Evolutionary conservation across 2,113 vertebrate genomes (phyloP).

Genomic region (Anolis carolinensis): DNA sequence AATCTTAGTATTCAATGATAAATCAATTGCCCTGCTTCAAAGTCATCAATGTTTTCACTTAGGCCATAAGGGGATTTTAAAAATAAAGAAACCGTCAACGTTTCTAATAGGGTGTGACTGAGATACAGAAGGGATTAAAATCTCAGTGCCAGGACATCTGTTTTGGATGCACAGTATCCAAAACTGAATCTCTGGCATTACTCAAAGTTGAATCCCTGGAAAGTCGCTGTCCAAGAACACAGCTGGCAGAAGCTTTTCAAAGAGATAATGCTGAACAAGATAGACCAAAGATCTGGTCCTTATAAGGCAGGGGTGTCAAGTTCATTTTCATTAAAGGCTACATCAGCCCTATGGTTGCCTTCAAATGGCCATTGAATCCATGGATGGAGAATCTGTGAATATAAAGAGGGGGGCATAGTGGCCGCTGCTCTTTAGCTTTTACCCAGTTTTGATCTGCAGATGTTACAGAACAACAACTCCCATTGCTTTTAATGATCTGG

Average conservation of each 20-base stretch:
- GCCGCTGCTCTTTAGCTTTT: too few relatives aligned
- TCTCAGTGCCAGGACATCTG: neutral
- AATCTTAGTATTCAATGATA: too few relatives aligned
- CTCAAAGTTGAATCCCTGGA: neutral
- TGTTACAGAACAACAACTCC: too few relatives aligned
- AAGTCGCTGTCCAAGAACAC: neutral
- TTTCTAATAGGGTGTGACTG: neutral
- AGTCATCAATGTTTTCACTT: neutral
- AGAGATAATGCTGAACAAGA: neutral
- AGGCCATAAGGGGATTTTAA: neutral
- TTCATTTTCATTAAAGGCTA: too few relatives aligned
- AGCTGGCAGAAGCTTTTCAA: neutral
- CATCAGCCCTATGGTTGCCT: too few relatives aligned
- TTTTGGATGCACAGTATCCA: neutral
- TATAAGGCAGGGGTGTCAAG: too few relatives aligned
- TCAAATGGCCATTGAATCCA: too few relatives aligned
- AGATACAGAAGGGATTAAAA: neutral
- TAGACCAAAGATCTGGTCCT: neutral
- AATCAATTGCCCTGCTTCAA: neutral
- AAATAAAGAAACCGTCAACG: neutral
- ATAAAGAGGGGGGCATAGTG: too few relatives aligned
- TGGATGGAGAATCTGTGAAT: too few relatives aligned
- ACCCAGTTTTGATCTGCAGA: too few relatives aligned
- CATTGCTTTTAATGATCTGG: too few relatives aligned
- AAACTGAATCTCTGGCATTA: neutral